A percentile compares a stretch with the other conserved stretches of the same genome.
Conservation (phyloP, 2,113 vertebrate genomes). For the Mirza zaza region DNA sequence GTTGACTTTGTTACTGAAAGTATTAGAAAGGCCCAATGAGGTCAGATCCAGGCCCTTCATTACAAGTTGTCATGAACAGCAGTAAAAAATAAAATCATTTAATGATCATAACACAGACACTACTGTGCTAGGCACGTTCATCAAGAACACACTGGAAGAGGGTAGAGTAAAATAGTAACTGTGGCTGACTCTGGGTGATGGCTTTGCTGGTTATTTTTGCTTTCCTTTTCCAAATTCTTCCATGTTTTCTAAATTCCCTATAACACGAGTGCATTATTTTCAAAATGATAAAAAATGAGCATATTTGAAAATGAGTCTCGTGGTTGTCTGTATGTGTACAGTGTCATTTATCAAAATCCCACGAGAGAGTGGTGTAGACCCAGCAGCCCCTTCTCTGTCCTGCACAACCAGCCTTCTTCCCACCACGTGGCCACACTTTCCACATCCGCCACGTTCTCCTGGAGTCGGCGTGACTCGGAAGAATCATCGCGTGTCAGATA, state of each 20-base stretch:
- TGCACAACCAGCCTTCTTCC: accelerated
- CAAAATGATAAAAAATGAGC: not conserved
- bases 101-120: not conserved
- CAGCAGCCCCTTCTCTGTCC: too few relatives aligned
- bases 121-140: not conserved
- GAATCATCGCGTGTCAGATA: accelerated
- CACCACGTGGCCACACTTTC: too few relatives aligned
- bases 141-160: not conserved
- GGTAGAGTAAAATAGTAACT: not conserved
- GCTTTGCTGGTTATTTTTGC: not conserved
- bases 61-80: too few relatives aligned
- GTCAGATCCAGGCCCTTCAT: too few relatives aligned
- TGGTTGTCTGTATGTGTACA: accelerated
- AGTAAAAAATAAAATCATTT: not conserved
- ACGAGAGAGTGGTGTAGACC: too few relatives aligned
- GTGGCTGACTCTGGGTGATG: too few relatives aligned
- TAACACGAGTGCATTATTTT: not conserved
- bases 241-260: not conserved
- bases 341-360: not conserved
- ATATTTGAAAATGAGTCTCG: not conserved
- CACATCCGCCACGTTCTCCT: accelerated
- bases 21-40: too few relatives aligned
- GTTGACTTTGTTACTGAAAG: not conserved
- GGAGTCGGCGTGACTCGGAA: accelerated
- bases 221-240: not conserved